Conservation (phyloP, 1,140 invertebrate species). For the Lerema accius region DNA sequence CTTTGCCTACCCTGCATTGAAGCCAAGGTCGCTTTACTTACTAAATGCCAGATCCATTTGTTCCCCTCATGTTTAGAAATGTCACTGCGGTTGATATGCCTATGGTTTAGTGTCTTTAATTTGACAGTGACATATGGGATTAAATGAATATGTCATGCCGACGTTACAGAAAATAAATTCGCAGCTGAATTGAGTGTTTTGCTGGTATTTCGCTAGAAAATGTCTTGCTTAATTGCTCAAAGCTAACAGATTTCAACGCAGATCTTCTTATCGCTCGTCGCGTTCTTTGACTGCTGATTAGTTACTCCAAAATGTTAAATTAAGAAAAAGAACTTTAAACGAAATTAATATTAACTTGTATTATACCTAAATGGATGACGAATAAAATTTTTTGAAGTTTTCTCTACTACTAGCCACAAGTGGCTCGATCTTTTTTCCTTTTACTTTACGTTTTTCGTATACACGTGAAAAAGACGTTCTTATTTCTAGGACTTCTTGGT, state of each 20-base stretch:
- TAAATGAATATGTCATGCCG: slow-evolving; percentile 70
- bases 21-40: slow-evolving; percentile 71
- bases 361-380: too few relatives aligned
- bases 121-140: slow-evolving; percentile 75
- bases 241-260: slow-evolving; percentile 20
- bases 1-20: slow-evolving; percentile 58
- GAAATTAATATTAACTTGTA: too few relatives aligned
- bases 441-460: too few relatives aligned
- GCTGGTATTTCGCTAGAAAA: slow-evolving; percentile 46
- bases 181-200: slow-evolving; percentile 51
- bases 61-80: slow-evolving; percentile 77
- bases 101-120: slow-evolving; percentile 76
- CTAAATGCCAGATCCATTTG: slow-evolving; percentile 77
- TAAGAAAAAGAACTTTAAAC: slow-evolving; percentile 22
- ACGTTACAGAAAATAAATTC: slow-evolving; percentile 61
- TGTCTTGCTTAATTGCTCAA: slow-evolving; percentile 31
- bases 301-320: slow-evolving; percentile 22
- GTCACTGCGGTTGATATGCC: slow-evolving; percentile 73
- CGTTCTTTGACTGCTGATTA: slow-evolving; percentile 33
- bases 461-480: too few relatives aligned
- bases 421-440: too few relatives aligned
- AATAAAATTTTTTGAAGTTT: too few relatives aligned
- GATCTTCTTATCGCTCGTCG: slow-evolving; percentile 30
- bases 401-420: too few relatives aligned
- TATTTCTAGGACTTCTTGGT: too few relatives aligned